phyloP scores from a whole-genome alignment of 2,113 vertebrate species.

The Apodemus sylvaticus region DNA sequence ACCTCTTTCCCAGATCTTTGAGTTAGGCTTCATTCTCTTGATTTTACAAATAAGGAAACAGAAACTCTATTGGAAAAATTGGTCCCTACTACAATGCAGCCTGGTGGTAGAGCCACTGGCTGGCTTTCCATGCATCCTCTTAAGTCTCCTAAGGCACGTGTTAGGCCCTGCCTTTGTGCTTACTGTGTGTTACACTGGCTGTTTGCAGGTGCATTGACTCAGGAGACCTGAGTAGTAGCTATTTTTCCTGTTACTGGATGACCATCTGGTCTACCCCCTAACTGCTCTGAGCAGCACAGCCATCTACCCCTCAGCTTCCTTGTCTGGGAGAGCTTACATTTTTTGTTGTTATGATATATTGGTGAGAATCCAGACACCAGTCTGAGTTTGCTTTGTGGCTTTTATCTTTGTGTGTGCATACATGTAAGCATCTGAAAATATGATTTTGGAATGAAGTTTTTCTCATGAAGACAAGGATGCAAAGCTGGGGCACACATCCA shows the following conservation, averaged over 20 bases:
- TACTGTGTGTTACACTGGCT: background rate
- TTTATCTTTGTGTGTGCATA: background rate
- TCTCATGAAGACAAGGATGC: background rate
- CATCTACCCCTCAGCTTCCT: background rate
- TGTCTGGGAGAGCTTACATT: background rate
- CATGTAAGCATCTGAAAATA: background rate
- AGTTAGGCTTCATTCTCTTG: background rate
- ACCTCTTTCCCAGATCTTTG: background rate
- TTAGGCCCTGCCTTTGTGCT: background rate
- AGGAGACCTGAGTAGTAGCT: background rate
- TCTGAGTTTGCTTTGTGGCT: background rate
- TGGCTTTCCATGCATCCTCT: background rate
- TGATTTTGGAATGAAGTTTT: background rate
- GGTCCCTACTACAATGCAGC: background rate
- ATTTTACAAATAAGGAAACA: background rate
- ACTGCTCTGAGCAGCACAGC: background rate
- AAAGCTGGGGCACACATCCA: background rate
- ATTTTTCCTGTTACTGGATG: background rate
- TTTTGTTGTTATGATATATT: background rate
- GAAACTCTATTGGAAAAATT: background rate
- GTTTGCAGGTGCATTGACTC: background rate
- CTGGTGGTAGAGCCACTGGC: background rate
- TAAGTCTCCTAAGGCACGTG: background rate
- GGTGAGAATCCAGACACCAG: background rate
- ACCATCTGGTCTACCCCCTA: background rate